A percentile compares a stretch with the other conserved stretches of the same genome.
phyloP scores from a whole-genome alignment of 2,113 vertebrate species.

The Hiodon tergisus region DNA sequence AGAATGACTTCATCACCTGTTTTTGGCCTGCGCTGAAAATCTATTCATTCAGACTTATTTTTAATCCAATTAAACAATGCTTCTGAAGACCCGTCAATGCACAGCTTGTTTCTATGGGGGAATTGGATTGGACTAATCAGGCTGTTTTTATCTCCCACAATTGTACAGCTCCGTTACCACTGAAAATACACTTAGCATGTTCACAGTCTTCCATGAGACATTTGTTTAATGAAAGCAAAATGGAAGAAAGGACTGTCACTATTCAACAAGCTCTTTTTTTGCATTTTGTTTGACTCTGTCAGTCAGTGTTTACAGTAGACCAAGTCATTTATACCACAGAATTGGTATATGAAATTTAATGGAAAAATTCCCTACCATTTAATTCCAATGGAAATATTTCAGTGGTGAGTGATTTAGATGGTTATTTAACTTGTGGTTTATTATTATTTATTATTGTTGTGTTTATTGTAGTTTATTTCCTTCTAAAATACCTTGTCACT shows the following conservation, averaged over 20 bases:
- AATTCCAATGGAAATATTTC: too few species aligned
- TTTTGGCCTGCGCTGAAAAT: constrained; percentile 18
- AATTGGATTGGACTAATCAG: constrained; percentile 18
- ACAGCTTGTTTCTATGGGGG: constrained; percentile 21
- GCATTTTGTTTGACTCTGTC: background rate
- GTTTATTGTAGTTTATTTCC: too few species aligned
- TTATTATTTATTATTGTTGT: too few species aligned
- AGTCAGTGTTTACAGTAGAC: background rate
- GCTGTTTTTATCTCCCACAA: constrained; percentile 18
- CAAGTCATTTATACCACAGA: too few species aligned
- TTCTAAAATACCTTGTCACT: too few species aligned
- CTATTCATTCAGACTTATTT: constrained; percentile 15
- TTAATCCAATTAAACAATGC: constrained; percentile 26
- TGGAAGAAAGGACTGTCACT: background rate
- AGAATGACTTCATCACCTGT: constrained; percentile 23
- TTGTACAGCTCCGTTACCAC: background rate
- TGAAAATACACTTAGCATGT: background rate
- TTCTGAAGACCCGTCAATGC: constrained; percentile 1
- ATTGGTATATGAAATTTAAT: too few species aligned
- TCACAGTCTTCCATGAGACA: background rate
- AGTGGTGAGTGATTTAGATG: too few species aligned
- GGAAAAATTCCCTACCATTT: too few species aligned
- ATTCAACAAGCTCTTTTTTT: background rate
- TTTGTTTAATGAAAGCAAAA: constrained; percentile 13
- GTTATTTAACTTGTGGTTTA: too few species aligned